These are phyloP conservation scores for Alethe diademata DNA, from an alignment of 2,113 vertebrate genomes.

Conservation along the genomic window DNA sequence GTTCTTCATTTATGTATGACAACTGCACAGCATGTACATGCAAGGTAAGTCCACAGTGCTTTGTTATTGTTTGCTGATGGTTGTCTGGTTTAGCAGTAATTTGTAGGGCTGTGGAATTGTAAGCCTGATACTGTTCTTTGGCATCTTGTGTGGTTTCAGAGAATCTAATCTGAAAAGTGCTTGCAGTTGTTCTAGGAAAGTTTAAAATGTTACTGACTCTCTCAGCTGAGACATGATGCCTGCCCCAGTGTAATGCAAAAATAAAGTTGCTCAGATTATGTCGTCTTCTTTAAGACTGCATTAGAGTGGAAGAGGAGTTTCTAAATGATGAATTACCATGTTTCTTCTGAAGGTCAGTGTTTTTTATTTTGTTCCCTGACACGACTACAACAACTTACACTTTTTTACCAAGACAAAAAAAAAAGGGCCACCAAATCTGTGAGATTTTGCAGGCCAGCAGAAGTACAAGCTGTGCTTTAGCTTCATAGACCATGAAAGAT, in stretches of 20 bases:
- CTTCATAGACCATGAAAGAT: background rate
- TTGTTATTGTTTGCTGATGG: background rate
- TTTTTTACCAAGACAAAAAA: background rate
- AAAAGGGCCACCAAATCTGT: background rate
- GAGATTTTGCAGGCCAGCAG: background rate
- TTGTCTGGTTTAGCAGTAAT: background rate
- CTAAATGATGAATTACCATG: background rate
- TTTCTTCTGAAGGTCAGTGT: background rate
- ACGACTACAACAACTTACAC: background rate
- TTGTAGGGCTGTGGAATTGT: background rate
- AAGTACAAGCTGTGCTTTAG: background rate
- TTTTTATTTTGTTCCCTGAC: background rate
- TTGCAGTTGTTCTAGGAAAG: background rate
- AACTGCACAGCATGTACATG: slow-evolving; percentile 92
- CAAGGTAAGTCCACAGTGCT: slow-evolving; percentile 72
- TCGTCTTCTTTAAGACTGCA: background rate
- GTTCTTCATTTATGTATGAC: slow-evolving; percentile 84
- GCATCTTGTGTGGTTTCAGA: background rate
- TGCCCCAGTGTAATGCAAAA: background rate
- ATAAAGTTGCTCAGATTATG: background rate
- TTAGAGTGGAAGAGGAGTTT: background rate
- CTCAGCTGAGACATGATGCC: background rate
- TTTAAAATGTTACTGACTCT: background rate
- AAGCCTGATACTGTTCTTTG: background rate
- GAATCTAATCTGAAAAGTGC: background rate